A percentile compares a stretch with the other conserved stretches of the same genome.
These are phyloP conservation scores for Rhynchophorus ferrugineus DNA, from an alignment of 1,140 invertebrate species.

Conservation along the genomic window DNA sequence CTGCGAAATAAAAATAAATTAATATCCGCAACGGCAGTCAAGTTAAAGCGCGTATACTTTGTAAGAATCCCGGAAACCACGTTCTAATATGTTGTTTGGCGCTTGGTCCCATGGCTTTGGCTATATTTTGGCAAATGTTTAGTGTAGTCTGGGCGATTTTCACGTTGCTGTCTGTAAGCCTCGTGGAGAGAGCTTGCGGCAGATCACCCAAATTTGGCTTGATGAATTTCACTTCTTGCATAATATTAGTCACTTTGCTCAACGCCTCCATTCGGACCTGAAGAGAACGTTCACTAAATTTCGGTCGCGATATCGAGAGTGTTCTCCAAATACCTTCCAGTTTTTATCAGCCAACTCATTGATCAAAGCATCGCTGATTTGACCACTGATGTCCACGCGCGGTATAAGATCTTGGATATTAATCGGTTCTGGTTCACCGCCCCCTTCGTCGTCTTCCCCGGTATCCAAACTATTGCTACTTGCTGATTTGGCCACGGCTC, in stretches of 20 bases:
- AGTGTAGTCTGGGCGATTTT: constrained; percentile 79
- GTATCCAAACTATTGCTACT: constrained; percentile 46
- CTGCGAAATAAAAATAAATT: constrained; percentile 33
- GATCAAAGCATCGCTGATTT: constrained; percentile 74
- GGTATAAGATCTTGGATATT: constrained; percentile 63
- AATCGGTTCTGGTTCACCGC: constrained; percentile 37
- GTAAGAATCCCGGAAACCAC: constrained; percentile 78
- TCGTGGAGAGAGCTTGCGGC: constrained; percentile 63
- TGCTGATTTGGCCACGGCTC: constrained; percentile 41
- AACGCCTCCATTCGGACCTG: constrained; percentile 65
- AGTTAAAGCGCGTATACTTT: constrained; percentile 45
- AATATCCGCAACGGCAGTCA: constrained; percentile 1
- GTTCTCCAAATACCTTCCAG: constrained; percentile 85
- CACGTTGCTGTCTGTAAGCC: constrained; percentile 83
- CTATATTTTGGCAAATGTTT: constrained; percentile 71
- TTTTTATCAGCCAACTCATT: constrained; percentile 85
- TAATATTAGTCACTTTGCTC: constrained; percentile 67
- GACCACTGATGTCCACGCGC: constrained; percentile 75
- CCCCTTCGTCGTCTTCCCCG: constrained; percentile 47
- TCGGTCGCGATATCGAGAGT: no score
- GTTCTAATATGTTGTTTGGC: constrained; percentile 71
- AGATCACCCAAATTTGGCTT: constrained; percentile 76
- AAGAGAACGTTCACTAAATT: background rate
- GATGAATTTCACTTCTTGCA: constrained; percentile 70
- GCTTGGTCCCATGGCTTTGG: constrained; percentile 70